Evolutionary conservation across 2,888 invertebrate genomes (phyloP).

Genomic region (Caenorhabditis sp.): DNA sequence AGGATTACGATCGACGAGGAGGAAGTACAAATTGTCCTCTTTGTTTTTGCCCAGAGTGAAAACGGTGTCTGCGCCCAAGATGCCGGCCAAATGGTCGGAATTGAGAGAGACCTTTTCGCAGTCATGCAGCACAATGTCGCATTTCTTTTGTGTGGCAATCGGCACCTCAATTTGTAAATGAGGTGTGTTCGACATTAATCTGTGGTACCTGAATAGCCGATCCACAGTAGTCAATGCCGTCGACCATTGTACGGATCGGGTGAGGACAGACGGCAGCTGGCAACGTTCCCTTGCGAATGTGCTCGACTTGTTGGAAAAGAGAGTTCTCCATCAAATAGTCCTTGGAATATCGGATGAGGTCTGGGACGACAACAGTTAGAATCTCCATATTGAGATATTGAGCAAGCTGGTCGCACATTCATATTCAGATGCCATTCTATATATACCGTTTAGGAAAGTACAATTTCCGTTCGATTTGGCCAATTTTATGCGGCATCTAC

Average conservation of each 20-base stretch:
- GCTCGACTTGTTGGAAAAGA: conserved; percentile 48
- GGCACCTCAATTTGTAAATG: conserved; percentile 37
- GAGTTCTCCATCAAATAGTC: conserved; percentile 49
- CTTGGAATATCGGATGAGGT: conserved; percentile 43
- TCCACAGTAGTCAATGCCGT: conserved; percentile 54
- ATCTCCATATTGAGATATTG: conserved; percentile 36
- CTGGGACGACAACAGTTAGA: conserved; percentile 57
- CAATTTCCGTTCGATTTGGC: background rate
- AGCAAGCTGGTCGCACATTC: background rate
- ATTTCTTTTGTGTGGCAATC: conserved; percentile 46
- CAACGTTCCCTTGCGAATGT: conserved; percentile 46
- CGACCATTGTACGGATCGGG: conserved; percentile 53
- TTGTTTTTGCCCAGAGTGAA: conserved; percentile 50
- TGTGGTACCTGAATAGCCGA: conserved; percentile 40
- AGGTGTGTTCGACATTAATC: background rate
- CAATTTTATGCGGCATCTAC: background rate
- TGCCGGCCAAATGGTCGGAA: conserved; percentile 15
- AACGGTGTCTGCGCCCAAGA: conserved; percentile 31
- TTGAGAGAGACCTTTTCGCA: conserved; percentile 39
- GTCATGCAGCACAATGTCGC: conserved; percentile 29
- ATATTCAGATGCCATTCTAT: background rate
- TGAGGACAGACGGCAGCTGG: conserved; percentile 45
- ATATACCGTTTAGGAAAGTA: conserved; percentile 13
- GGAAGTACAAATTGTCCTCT: conserved; percentile 22
- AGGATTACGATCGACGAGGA: conserved; percentile 42